Percentiles rank a stretch among this genome's conserved stretches.
These are phyloP conservation scores for Melanogrammus aeglefinus DNA, from an alignment of 2,797 vertebrate species.

Conservation along the genomic window DNA sequence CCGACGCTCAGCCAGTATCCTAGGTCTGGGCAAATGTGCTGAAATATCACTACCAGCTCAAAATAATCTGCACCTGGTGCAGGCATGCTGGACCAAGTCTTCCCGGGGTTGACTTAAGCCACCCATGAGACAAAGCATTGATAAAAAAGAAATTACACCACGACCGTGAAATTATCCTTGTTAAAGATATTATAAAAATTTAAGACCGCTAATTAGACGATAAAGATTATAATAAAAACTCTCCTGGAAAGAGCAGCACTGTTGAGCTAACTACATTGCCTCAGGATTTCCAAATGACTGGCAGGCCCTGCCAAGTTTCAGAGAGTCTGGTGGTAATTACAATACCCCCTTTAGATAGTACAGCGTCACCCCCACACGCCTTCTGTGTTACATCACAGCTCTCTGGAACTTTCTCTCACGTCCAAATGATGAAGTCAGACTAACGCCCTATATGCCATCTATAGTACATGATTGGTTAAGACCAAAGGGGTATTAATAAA, in stretches of 20 bases:
- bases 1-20: conserved; percentile 52
- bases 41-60: conserved; percentile 72
- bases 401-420: not conserved
- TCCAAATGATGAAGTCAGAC: not conserved
- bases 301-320: not conserved
- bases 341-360: not conserved
- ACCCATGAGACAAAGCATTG: conserved; percentile 64
- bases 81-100: conserved; percentile 57
- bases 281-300: not conserved
- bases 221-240: too few species aligned
- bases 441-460: not conserved
- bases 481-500: not conserved
- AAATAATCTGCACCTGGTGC: conserved; percentile 79
- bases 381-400: not conserved
- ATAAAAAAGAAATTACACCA: conserved; percentile 31
- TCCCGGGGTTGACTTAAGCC: conserved; percentile 58
- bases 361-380: not conserved
- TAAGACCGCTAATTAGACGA: not conserved
- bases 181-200: not conserved
- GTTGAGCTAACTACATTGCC: not conserved
- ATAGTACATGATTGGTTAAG: not conserved
- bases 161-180: not conserved
- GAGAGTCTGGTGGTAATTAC: not conserved
- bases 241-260: not conserved
- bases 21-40: conserved; percentile 69